These are phyloP conservation scores for Myripristis murdjan DNA, from an alignment of 2,797 vertebrate genomes.

Conservation along the genomic window DNA sequence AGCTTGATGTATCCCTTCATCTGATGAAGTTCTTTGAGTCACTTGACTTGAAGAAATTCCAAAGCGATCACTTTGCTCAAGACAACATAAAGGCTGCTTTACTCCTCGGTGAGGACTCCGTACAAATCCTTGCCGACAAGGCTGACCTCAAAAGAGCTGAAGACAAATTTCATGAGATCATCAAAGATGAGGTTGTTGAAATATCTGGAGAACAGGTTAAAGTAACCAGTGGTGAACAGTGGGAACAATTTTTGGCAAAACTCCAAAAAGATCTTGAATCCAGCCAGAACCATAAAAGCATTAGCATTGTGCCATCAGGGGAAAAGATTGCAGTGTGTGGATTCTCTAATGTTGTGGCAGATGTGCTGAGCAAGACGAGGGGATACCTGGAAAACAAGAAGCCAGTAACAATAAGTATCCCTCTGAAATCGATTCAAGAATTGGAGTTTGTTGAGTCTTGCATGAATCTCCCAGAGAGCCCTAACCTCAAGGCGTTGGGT, in stretches of 20 bases:
- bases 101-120: constrained; percentile 11
- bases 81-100: constrained; percentile 57
- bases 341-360: constrained; percentile 52
- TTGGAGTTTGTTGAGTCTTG: constrained; percentile 57
- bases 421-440: constrained; percentile 44
- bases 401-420: constrained; percentile 36
- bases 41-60: constrained; percentile 62
- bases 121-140: constrained; percentile 58
- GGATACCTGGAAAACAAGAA: constrained; percentile 62
- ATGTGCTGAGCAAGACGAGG: constrained; percentile 55
- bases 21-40: constrained; percentile 55
- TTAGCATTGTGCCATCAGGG: constrained; percentile 37
- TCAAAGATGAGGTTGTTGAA: constrained; percentile 57
- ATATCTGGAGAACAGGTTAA: constrained; percentile 39
- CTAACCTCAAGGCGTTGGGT: constrained; percentile 48
- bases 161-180: constrained; percentile 51
- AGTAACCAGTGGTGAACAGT: constrained; percentile 41
- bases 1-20: constrained; percentile 42
- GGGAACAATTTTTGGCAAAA: constrained; percentile 38
- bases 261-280: constrained; percentile 46
- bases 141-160: constrained; percentile 46
- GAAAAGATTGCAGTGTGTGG: constrained; percentile 59
- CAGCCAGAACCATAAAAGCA: constrained; percentile 23
- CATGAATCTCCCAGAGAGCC: constrained; percentile 47
- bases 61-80: constrained; percentile 52